Evolutionary conservation across 2,888 invertebrate genomes (phyloP).

Genomic region (Mayetiola destructor): DNA sequence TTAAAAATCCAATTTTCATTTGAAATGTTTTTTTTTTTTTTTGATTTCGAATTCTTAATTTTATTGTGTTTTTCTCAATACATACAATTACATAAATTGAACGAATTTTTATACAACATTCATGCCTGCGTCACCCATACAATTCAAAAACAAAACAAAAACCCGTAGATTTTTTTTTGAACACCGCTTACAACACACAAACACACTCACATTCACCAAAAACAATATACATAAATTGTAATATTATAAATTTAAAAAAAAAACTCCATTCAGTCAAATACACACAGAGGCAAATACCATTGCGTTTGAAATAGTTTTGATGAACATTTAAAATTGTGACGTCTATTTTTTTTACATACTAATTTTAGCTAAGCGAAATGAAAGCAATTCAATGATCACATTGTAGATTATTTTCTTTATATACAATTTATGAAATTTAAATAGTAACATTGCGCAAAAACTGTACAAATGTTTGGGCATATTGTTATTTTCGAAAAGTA

Average conservation of each 20-base stretch:
- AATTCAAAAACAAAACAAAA: neutral
- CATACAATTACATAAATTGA: neutral
- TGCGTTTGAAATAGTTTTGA: neutral
- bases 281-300: constrained; percentile 1
- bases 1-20: constrained; percentile 17
- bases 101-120: neutral
- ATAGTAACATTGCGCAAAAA: too few species aligned
- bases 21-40: constrained; percentile 19
- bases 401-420: constrained; percentile 3
- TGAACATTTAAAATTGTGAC: neutral
- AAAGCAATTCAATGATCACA: neutral
- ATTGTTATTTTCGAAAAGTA: too few species aligned
- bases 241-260: neutral
- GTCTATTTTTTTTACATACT: neutral
- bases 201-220: constrained; percentile 2
- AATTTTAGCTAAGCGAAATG: neutral
- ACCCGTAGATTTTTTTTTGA: neutral
- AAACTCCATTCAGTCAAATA: neutral
- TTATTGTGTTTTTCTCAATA: neutral
- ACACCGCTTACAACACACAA: constrained; percentile 4
- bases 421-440: neutral
- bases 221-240: neutral
- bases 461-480: too few species aligned
- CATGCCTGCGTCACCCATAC: neutral
- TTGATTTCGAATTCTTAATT: constrained; percentile 16